phyloP scores from a whole-genome alignment of 2,113 vertebrate species.

The Atherinomorus stipes region DNA sequence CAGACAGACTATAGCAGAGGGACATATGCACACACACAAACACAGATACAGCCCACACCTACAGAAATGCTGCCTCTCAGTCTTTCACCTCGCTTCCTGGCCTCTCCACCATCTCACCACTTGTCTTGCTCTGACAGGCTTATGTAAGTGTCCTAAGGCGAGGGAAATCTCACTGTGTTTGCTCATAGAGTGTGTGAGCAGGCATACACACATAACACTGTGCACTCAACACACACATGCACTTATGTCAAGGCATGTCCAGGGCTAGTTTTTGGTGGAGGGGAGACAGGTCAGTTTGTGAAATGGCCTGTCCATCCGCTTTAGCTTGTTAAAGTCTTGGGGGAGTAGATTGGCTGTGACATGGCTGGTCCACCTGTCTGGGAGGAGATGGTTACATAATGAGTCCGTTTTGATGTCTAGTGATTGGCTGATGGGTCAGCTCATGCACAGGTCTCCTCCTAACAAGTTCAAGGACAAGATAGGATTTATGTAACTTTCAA shows the following conservation, averaged over 20 bases:
- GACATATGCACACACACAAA: slow-evolving; percentile 17
- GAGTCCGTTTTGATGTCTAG: slow-evolving; percentile 53
- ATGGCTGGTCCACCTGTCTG: slow-evolving; percentile 55
- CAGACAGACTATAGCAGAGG: slow-evolving; percentile 42
- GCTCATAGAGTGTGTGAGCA: slow-evolving; percentile 34
- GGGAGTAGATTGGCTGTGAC: slow-evolving; percentile 72
- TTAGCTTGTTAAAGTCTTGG: slow-evolving; percentile 66
- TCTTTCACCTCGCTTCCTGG: slow-evolving; percentile 58
- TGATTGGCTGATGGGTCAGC: slow-evolving; percentile 51
- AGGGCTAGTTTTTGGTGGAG: slow-evolving; percentile 40
- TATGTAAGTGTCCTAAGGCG: slow-evolving; percentile 64
- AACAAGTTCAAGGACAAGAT: slow-evolving; percentile 20
- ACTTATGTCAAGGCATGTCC: slow-evolving; percentile 27
- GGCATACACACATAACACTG: slow-evolving; percentile 33
- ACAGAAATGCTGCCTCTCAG: slow-evolving; percentile 23
- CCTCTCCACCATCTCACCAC: slow-evolving; percentile 56
- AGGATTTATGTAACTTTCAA: neutral
- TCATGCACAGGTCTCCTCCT: slow-evolving; percentile 30
- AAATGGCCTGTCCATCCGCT: slow-evolving; percentile 68
- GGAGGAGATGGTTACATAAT: slow-evolving; percentile 67
- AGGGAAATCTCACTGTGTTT: slow-evolving; percentile 48
- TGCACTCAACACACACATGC: slow-evolving; percentile 18
- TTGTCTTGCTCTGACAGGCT: slow-evolving; percentile 56
- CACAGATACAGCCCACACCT: slow-evolving; percentile 1
- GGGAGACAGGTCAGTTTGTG: slow-evolving; percentile 21